Conservation (phyloP, 2,797 vertebrate genomes). For the Pelodytes ibericus region DNA sequence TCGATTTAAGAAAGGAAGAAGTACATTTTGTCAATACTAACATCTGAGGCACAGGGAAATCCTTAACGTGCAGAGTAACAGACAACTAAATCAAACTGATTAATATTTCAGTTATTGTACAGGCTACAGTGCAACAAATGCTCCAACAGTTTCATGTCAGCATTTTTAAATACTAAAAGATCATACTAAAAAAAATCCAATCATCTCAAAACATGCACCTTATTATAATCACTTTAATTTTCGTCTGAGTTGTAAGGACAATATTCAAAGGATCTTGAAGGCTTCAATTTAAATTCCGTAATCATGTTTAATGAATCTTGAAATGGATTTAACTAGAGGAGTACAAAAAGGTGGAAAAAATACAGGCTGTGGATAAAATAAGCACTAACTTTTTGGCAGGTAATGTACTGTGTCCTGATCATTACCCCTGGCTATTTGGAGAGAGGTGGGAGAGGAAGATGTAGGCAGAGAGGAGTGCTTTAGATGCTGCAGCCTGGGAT, state of each 20-base stretch:
- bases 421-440: constrained; percentile 3
- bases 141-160: constrained; percentile 46
- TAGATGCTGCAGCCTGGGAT: neutral
- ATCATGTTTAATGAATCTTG: constrained; percentile 36
- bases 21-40: constrained; percentile 56
- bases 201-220: constrained; percentile 26
- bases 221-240: neutral
- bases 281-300: constrained; percentile 30
- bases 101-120: constrained; percentile 57
- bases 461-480: neutral
- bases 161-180: constrained; percentile 51
- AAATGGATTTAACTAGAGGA: constrained; percentile 29
- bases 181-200: constrained; percentile 23
- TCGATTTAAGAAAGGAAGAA: constrained; percentile 62
- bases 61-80: constrained; percentile 48
- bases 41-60: constrained; percentile 45
- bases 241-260: neutral
- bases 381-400: constrained; percentile 1
- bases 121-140: constrained; percentile 55
- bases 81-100: constrained; percentile 61
- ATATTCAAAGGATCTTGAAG: neutral
- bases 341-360: constrained; percentile 23
- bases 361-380: neutral
- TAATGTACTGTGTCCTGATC: constrained; percentile 18
- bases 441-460: neutral